phyloP scores from a whole-genome alignment of 2,888 invertebrate genomes.

The Andrena minutula region DNA sequence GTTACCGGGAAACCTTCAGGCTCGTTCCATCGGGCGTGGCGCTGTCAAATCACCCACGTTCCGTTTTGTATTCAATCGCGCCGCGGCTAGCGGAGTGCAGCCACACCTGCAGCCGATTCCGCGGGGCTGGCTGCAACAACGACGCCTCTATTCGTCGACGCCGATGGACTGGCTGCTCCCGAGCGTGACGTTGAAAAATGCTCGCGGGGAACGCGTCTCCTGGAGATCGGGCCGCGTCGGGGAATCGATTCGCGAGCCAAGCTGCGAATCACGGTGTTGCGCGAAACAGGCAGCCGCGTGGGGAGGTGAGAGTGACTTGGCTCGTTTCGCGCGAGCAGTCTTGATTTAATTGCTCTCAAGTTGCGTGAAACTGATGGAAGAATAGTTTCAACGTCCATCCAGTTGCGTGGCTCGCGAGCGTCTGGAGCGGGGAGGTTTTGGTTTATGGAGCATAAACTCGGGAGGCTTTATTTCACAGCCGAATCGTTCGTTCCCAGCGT shows the following conservation, averaged over 20 bases:
- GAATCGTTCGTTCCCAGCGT: neutral
- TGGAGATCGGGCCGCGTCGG: neutral
- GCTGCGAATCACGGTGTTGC: slow-evolving; percentile 22
- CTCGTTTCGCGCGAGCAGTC: slow-evolving; percentile 19
- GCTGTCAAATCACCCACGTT: slow-evolving; percentile 59
- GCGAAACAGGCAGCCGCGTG: neutral
- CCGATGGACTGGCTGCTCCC: slow-evolving; percentile 45
- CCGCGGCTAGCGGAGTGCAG: slow-evolving; percentile 39
- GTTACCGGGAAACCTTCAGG: neutral
- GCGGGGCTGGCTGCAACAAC: slow-evolving; percentile 51
- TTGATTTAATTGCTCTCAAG: slow-evolving; percentile 24
- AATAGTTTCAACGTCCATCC: neutral
- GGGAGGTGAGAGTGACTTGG: neutral
- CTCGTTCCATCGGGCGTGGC: neutral
- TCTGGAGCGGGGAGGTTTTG: neutral
- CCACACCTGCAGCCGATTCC: slow-evolving; percentile 63
- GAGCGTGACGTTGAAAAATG: slow-evolving; percentile 67
- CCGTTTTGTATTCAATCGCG: slow-evolving; percentile 69
- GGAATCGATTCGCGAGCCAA: slow-evolving; percentile 32
- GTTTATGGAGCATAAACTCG: neutral
- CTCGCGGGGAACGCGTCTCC: slow-evolving; percentile 19
- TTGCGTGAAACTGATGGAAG: neutral
- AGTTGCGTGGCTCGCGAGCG: neutral
- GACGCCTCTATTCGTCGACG: slow-evolving; percentile 46
- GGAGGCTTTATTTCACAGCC: slow-evolving; percentile 6